Percentiles rank a stretch among this genome's conserved stretches.
Evolutionary conservation across 2,888 invertebrate species (phyloP).

Genomic region (Nomada fabriciana): DNA sequence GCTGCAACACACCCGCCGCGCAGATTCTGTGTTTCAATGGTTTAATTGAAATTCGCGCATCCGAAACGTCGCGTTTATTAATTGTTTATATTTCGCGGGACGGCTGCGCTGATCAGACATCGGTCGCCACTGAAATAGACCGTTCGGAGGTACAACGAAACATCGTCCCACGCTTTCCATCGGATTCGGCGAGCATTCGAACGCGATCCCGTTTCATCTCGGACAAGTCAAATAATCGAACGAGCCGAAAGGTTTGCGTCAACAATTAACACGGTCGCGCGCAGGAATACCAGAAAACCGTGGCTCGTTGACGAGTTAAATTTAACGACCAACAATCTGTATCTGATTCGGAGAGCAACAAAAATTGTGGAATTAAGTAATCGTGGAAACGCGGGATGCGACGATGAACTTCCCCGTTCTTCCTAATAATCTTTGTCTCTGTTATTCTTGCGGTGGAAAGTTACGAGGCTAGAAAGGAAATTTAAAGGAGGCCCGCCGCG

Average conservation of each 20-base stretch:
- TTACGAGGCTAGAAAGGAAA: conserved; percentile 56
- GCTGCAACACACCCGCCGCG: too few species aligned
- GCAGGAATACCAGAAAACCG: conserved; percentile 41
- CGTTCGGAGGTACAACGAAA: neutral
- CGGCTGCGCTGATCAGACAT: too few species aligned
- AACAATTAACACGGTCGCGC: conserved; percentile 52
- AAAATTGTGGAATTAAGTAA: conserved; percentile 44
- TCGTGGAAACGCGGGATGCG: conserved; percentile 41
- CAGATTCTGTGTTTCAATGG: too few species aligned
- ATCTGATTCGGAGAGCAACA: too few species aligned
- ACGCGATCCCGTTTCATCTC: conserved; percentile 47
- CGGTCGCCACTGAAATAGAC: too few species aligned
- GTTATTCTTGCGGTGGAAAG: conserved; percentile 1
- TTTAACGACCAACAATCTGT: conserved; percentile 42
- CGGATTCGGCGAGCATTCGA: conserved; percentile 19
- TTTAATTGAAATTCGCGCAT: too few species aligned
- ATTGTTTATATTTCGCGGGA: too few species aligned
- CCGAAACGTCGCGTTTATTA: neutral
- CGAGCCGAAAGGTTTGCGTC: conserved; percentile 36
- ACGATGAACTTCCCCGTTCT: conserved; percentile 15
- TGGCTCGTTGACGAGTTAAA: conserved; percentile 49
- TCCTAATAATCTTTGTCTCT: conserved; percentile 38
- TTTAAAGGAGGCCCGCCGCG: conserved; percentile 65
- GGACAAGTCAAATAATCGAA: conserved; percentile 51
- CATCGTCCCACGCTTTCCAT: conserved; percentile 3